Percentiles rank a stretch among this genome's conserved stretches.
These are phyloP conservation scores for Cheilosia variabilis DNA, from an alignment of 2,888 invertebrate genomes.

Conservation along the genomic window DNA sequence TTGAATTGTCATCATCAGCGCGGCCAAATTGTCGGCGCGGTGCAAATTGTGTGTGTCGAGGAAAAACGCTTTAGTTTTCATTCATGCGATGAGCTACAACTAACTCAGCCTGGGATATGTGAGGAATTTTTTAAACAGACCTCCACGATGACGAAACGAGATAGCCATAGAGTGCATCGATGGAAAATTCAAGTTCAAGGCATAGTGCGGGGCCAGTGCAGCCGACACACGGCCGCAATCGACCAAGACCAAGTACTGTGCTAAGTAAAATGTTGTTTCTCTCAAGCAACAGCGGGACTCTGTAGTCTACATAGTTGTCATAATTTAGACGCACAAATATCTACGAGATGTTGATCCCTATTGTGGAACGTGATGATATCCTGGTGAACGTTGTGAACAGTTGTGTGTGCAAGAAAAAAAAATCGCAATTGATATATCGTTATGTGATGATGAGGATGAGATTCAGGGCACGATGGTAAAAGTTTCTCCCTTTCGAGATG, in stretches of 20 bases:
- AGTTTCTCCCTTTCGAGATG: conserved; percentile 44
- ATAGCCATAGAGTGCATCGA: conserved; percentile 10
- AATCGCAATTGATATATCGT: conserved; percentile 18
- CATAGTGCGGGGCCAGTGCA: background rate
- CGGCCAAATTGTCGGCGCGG: conserved; percentile 52
- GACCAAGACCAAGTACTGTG: conserved; percentile 21
- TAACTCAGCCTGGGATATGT: conserved; percentile 50
- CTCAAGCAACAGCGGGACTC: conserved; percentile 58
- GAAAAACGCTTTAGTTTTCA: conserved; percentile 67
- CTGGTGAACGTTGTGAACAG: conserved; percentile 39
- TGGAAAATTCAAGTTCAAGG: conserved; percentile 64
- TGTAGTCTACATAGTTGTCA: conserved; percentile 65
- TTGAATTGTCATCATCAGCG: conserved; percentile 61
- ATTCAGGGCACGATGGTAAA: conserved; percentile 47
- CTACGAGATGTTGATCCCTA: conserved; percentile 69
- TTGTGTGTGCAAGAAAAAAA: conserved; percentile 4
- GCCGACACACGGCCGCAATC: conserved; percentile 3
- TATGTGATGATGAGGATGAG: conserved; percentile 12
- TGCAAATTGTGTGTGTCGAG: conserved; percentile 2
- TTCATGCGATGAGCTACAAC: conserved; percentile 62
- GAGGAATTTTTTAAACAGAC: conserved; percentile 69
- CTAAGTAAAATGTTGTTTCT: conserved; percentile 56
- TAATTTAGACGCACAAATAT: conserved; percentile 68
- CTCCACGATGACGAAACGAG: conserved; percentile 54
- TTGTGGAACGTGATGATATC: conserved; percentile 65